Conservation (phyloP, 64 coral and sea anemone genomes). For the Dendronephthya gigantea region DNA sequence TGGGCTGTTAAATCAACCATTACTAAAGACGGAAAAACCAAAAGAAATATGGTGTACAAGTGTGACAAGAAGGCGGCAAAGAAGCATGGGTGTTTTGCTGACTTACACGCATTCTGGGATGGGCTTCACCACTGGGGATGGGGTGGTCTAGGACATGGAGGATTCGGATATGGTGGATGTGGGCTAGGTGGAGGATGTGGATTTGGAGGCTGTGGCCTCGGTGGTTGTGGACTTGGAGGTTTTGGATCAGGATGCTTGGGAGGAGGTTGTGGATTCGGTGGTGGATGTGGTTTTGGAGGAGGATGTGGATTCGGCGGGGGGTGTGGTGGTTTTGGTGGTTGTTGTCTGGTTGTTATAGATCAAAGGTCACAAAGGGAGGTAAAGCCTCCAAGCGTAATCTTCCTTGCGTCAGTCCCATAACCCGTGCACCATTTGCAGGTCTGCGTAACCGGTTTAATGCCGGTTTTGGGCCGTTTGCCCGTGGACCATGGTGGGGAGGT, state of each 20-base stretch:
- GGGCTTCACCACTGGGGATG: neutral
- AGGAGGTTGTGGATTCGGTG: constrained; percentile 11
- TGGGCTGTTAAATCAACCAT: neutral
- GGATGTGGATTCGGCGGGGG: constrained; percentile 8
- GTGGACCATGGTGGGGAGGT: constrained; percentile 14
- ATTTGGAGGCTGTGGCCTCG: neutral
- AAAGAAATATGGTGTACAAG: neutral
- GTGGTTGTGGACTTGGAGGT: neutral
- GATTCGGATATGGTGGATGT: neutral
- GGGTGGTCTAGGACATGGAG: constrained; percentile 19
- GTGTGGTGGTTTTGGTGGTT: neutral
- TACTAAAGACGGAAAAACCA: neutral
- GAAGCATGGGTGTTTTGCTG: constrained; percentile 15
- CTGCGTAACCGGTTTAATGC: neutral
- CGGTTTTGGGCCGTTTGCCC: neutral
- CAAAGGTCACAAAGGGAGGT: neutral
- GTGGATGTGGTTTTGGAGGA: neutral
- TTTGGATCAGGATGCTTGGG: neutral
- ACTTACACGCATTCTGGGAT: neutral
- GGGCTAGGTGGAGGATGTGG: constrained; percentile 18
- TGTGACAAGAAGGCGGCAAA: constrained; percentile 12
- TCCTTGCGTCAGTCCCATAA: neutral
- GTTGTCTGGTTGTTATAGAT: neutral
- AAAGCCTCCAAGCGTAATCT: neutral
- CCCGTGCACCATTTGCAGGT: neutral